Evolutionary conservation across 2,797 vertebrate species (phyloP).

Genomic region (Lagorchestes hirsutus): DNA sequence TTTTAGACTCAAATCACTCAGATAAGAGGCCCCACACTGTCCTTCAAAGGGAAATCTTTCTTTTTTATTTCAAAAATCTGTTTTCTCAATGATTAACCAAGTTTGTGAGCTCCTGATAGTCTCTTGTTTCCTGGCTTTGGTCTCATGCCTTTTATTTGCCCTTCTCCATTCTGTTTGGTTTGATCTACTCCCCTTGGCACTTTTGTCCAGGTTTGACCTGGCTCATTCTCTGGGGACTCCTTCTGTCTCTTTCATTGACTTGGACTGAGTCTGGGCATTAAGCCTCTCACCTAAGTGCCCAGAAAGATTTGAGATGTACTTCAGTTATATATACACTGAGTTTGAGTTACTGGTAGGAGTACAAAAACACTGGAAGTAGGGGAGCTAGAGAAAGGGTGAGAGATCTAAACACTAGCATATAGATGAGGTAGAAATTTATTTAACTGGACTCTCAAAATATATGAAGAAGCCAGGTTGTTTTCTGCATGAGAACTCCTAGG

Average conservation of each 20-base stretch:
- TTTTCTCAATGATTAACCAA: neutral
- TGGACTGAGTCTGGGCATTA: neutral
- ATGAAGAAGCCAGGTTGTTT: neutral
- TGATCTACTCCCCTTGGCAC: neutral
- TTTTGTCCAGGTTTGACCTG: neutral
- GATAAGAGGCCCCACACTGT: neutral
- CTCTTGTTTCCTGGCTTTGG: neutral
- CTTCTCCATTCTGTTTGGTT: neutral
- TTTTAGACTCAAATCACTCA: neutral
- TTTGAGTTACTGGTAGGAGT: neutral
- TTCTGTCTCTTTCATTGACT: neutral
- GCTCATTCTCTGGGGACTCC: neutral
- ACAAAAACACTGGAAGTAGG: neutral
- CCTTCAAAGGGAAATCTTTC: neutral
- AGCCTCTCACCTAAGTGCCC: neutral
- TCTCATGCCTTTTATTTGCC: neutral
- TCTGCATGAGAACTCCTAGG: neutral
- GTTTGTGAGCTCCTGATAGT: neutral
- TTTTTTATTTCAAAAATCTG: neutral
- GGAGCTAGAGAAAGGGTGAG: neutral
- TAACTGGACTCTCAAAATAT: neutral
- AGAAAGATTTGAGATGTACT: neutral
- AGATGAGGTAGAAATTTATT: neutral
- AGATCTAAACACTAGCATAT: neutral
- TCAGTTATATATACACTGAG: neutral